phyloP scores from a whole-genome alignment of 92 coral and sea anemone species.

The Epizoanthus stellaris region DNA sequence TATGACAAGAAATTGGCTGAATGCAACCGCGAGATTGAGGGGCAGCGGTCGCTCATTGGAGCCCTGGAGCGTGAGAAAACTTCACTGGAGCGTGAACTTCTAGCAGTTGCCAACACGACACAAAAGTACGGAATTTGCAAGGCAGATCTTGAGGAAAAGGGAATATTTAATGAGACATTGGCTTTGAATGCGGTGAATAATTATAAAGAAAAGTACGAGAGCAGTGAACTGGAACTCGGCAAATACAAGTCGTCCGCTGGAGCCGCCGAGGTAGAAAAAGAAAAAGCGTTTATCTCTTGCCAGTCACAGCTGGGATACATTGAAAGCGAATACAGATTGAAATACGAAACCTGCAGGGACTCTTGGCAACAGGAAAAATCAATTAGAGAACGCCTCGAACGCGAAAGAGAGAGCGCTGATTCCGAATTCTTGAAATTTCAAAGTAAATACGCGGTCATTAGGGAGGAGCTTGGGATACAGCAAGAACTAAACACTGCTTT shows the following conservation, averaged over 20 bases:
- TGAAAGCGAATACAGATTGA: constrained; percentile 47
- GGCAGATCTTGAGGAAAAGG: constrained; percentile 35
- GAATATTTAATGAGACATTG: constrained; percentile 49
- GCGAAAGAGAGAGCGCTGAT: constrained; percentile 35
- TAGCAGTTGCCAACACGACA: constrained; percentile 31
- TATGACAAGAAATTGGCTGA: not conserved
- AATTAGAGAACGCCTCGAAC: constrained; percentile 36
- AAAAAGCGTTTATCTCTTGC: constrained; percentile 40
- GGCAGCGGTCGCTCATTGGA: constrained; percentile 41
- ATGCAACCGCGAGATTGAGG: constrained; percentile 15
- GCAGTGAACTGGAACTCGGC: constrained; percentile 4
- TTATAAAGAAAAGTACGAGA: constrained; percentile 19
- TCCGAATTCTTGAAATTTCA: constrained; percentile 53
- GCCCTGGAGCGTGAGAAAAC: constrained; percentile 13
- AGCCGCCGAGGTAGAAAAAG: constrained; percentile 26
- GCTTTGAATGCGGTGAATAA: constrained; percentile 38
- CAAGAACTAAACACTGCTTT: constrained; percentile 36
- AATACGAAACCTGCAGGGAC: constrained; percentile 52
- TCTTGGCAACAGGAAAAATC: constrained; percentile 52
- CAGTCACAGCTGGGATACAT: constrained; percentile 55
- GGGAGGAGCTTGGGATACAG: constrained; percentile 40
- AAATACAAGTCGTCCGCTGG: not conserved
- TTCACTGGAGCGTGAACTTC: constrained; percentile 11
- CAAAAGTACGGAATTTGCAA: constrained; percentile 26
- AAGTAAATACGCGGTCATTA: constrained; percentile 30